Evolutionary conservation across 1,140 invertebrate species (phyloP).

Genomic region (Lepidostoma basale): DNA sequence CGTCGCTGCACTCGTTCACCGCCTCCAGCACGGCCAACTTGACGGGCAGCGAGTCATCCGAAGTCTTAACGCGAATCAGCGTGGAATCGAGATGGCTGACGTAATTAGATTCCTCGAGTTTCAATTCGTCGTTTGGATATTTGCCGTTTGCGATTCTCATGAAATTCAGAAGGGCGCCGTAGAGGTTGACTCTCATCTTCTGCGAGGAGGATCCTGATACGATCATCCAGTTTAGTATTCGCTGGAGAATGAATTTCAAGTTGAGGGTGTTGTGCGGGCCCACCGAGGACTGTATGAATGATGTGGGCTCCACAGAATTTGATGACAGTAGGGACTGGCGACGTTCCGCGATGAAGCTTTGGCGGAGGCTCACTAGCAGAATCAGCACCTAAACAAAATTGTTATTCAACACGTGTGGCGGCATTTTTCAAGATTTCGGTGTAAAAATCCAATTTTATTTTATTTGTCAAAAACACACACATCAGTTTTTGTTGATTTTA

Average conservation of each 20-base stretch:
- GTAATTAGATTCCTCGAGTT: slow-evolving; percentile 52
- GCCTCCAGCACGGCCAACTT: slow-evolving; percentile 49
- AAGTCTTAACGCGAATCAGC: slow-evolving; percentile 49
- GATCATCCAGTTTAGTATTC: slow-evolving; percentile 74
- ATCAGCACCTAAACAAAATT: slow-evolving; percentile 40
- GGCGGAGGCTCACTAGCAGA: slow-evolving; percentile 36
- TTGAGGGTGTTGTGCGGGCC: slow-evolving; percentile 61
- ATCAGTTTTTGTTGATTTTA: background rate
- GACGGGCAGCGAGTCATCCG: slow-evolving; percentile 38
- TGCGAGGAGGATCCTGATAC: slow-evolving; percentile 74
- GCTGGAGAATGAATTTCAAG: slow-evolving; percentile 72
- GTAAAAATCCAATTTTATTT: slow-evolving; percentile 32
- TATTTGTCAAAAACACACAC: too few relatives aligned
- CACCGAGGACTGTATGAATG: slow-evolving; percentile 24
- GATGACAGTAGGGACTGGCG: slow-evolving; percentile 33
- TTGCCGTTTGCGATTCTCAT: slow-evolving; percentile 69
- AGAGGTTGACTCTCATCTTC: slow-evolving; percentile 83
- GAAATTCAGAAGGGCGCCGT: slow-evolving; percentile 70
- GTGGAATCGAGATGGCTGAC: slow-evolving; percentile 70
- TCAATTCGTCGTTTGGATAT: slow-evolving; percentile 48
- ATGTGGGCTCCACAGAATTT: slow-evolving; percentile 3
- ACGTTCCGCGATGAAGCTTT: slow-evolving; percentile 36
- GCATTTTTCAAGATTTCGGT: background rate
- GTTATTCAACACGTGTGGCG: too few relatives aligned
- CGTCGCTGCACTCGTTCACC: slow-evolving; percentile 74